A percentile compares a stretch with the other conserved stretches of the same genome.
Evolutionary conservation across 1,140 invertebrate species (phyloP).

Genomic region (Dolichoris vasculosae): DNA sequence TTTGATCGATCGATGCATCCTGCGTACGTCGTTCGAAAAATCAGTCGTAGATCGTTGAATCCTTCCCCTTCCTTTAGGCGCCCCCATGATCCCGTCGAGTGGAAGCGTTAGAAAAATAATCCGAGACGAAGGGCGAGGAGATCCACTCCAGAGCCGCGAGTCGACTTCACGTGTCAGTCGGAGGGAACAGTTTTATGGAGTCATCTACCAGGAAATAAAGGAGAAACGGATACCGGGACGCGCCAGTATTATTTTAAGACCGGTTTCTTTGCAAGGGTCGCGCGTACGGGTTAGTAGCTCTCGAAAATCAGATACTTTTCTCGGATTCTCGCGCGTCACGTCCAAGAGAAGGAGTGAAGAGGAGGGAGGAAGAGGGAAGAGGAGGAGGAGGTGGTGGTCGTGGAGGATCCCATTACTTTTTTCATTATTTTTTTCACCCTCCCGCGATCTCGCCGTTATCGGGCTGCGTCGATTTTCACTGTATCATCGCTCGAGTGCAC

Average conservation of each 20-base stretch:
- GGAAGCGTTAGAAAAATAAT: slow-evolving; percentile 54
- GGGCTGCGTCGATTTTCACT: not conserved
- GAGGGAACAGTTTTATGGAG: slow-evolving; percentile 69
- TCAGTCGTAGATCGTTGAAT: not conserved
- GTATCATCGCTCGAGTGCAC: slow-evolving; percentile 4
- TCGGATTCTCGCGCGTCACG: slow-evolving; percentile 19
- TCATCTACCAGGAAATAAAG: slow-evolving; percentile 63
- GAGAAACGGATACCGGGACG: slow-evolving; percentile 53
- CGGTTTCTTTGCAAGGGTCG: not conserved
- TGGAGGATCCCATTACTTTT: not conserved
- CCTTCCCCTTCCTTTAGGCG: not conserved
- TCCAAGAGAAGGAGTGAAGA: too few species aligned
- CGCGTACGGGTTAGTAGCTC: slow-evolving; percentile 39
- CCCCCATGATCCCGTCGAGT: not conserved
- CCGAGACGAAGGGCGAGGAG: slow-evolving; percentile 9
- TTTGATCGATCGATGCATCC: too few species aligned
- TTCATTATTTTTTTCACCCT: not conserved
- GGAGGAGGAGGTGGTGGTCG: too few species aligned
- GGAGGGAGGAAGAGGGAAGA: too few species aligned
- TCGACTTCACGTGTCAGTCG: slow-evolving; percentile 30
- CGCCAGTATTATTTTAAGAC: slow-evolving; percentile 69
- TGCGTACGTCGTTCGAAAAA: not conserved
- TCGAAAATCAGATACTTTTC: slow-evolving; percentile 58
- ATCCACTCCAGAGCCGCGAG: slow-evolving; percentile 38
- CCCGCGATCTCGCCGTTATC: not conserved